Evolutionary conservation across 2,888 invertebrate genomes (phyloP).

Genomic region (Phyto melanocephala): DNA sequence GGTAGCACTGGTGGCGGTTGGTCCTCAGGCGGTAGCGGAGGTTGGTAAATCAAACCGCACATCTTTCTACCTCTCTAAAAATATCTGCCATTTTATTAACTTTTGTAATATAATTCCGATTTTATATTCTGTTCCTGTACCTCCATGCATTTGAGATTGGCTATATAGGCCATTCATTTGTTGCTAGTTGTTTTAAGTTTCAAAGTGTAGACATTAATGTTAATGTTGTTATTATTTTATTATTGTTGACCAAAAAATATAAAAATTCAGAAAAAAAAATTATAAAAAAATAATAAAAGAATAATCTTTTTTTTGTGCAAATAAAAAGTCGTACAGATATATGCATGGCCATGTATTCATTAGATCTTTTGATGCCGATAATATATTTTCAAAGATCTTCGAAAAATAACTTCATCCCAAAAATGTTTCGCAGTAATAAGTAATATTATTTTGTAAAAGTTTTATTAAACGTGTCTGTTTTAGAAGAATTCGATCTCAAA

Average conservation of each 20-base stretch:
- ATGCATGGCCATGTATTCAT: too few relatives aligned
- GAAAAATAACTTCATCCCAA: too few relatives aligned
- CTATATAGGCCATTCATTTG: conserved; percentile 17
- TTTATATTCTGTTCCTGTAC: background rate
- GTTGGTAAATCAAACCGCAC: conserved; percentile 31
- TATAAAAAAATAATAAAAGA: background rate
- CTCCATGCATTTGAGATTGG: background rate
- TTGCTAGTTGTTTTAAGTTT: conserved; percentile 54
- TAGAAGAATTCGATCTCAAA: too few relatives aligned
- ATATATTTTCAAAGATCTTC: too few relatives aligned
- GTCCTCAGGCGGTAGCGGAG: conserved; percentile 18
- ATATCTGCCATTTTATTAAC: conserved; percentile 28
- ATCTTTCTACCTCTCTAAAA: background rate
- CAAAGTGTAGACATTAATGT: conserved; percentile 65
- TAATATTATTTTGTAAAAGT: too few relatives aligned
- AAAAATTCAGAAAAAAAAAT: conserved; percentile 12
- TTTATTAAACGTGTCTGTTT: too few relatives aligned
- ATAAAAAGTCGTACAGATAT: too few relatives aligned
- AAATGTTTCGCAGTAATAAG: too few relatives aligned
- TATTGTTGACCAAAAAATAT: conserved; percentile 57
- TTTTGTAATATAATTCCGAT: conserved; percentile 58
- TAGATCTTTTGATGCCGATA: too few relatives aligned
- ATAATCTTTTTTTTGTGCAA: background rate
- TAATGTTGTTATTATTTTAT: conserved; percentile 65
- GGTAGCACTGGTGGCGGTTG: conserved; percentile 50